Percentiles rank a stretch among this genome's conserved stretches.
These are phyloP conservation scores for Plestiodon gilberti DNA, from an alignment of 2,113 vertebrate genomes.

Conservation along the genomic window DNA sequence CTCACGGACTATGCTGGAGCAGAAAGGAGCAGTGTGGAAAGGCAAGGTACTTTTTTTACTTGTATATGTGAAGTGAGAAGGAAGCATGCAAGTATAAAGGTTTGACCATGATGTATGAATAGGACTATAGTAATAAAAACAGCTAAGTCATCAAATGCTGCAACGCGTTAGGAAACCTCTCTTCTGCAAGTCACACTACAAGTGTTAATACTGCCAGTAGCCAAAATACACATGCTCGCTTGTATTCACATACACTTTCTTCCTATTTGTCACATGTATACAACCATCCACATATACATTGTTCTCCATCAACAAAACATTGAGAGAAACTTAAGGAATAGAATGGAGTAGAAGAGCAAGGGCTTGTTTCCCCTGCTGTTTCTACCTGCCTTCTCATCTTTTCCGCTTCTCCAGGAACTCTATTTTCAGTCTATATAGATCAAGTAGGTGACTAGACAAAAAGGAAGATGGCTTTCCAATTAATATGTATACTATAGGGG, in stretches of 20 bases:
- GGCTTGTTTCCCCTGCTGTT: neutral
- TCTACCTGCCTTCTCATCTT: neutral
- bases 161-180: neutral
- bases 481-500: neutral
- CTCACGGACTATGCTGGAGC: too few species aligned
- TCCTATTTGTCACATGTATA: neutral
- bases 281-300: too few species aligned
- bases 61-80: too few species aligned
- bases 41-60: too few species aligned
- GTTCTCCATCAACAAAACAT: neutral
- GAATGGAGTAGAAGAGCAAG: too few species aligned
- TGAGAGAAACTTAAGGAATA: neutral
- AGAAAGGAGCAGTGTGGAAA: too few species aligned
- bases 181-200: neutral
- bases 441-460: neutral
- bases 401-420: neutral
- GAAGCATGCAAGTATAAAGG: too few species aligned
- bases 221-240: neutral
- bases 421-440: neutral
- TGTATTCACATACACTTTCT: neutral
- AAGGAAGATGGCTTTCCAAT: neutral
- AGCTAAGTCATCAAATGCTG: neutral
- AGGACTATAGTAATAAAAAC: neutral
- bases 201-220: neutral
- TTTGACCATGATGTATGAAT: neutral